Evolutionary conservation across 23 tunicate species (phyloP).

Genomic region (Halocynthia roretzi): DNA sequence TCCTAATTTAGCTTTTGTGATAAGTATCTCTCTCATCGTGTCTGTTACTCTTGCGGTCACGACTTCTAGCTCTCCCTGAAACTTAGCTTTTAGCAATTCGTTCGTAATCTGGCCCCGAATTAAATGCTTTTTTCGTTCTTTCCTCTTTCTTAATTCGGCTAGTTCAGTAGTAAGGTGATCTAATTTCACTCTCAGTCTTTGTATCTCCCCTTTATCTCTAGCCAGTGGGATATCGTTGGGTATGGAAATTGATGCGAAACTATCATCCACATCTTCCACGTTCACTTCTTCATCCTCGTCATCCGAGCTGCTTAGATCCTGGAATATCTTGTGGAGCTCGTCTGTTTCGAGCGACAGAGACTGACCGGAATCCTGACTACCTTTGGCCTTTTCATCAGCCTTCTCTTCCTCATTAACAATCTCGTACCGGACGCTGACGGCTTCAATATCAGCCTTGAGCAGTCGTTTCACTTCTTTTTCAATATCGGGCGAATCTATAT

Average conservation of each 20-base stretch:
- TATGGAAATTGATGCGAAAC: constrained; percentile 58
- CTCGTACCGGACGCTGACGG: constrained; percentile 74
- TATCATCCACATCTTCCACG: constrained; percentile 60
- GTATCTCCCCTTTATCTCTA: constrained; percentile 48
- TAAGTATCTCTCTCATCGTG: constrained; percentile 50
- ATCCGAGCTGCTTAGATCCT: constrained; percentile 74
- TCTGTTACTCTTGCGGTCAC: constrained; percentile 46
- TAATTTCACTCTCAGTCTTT: constrained; percentile 34
- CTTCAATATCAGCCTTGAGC: constrained; percentile 90
- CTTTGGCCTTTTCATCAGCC: constrained; percentile 31
- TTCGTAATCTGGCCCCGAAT: constrained; percentile 74
- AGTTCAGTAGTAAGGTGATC: constrained; percentile 55
- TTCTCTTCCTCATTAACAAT: constrained; percentile 70
- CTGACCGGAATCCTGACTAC: background rate
- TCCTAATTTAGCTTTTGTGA: constrained; percentile 59
- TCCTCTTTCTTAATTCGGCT: constrained; percentile 49
- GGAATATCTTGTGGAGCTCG: constrained; percentile 74
- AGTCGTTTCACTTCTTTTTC: constrained; percentile 93
- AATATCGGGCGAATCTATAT: constrained; percentile 89
- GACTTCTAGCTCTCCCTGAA: constrained; percentile 62
- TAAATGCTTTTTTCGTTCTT: constrained; percentile 40
- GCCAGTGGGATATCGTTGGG: constrained; percentile 51
- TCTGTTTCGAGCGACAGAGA: constrained; percentile 41
- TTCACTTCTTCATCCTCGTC: constrained; percentile 78
- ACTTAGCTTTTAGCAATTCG: constrained; percentile 59